These are phyloP conservation scores for Chaetophractus vellerosus DNA, from an alignment of 2,797 vertebrate species.

Conservation along the genomic window DNA sequence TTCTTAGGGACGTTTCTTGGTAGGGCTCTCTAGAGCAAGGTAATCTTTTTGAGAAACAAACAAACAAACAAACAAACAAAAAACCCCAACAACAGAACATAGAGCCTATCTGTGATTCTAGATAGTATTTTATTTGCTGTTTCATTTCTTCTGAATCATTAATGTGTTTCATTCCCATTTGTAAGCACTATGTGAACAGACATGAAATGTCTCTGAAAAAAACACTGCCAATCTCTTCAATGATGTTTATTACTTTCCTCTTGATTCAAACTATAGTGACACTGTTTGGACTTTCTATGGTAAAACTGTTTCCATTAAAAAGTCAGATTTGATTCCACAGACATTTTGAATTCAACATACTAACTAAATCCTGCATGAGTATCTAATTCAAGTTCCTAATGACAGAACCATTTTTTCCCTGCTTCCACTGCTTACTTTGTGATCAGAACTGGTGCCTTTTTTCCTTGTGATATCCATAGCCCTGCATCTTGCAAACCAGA, in stretches of 20 bases:
- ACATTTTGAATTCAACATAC: slow-evolving; percentile 79
- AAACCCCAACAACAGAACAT: slow-evolving; percentile 57
- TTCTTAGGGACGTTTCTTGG: slow-evolving; percentile 67
- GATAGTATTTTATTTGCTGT: slow-evolving; percentile 38
- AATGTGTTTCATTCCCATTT: slow-evolving; percentile 64
- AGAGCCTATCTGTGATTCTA: slow-evolving; percentile 70
- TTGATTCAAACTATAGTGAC: slow-evolving; percentile 24
- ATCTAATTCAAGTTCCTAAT: slow-evolving; percentile 91
- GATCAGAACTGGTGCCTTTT: slow-evolving; percentile 88
- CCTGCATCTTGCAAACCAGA: not conserved
- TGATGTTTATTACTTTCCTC: slow-evolving; percentile 39
- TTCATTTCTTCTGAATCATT: slow-evolving; percentile 75
- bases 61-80: no score
- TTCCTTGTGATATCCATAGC: slow-evolving; percentile 79
- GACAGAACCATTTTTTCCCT: slow-evolving; percentile 89
- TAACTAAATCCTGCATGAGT: slow-evolving; percentile 87
- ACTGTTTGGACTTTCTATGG: slow-evolving; percentile 37
- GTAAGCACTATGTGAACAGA: slow-evolving; percentile 54
- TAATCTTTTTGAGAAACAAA: slow-evolving; percentile 77
- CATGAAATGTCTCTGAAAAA: slow-evolving; percentile 65
- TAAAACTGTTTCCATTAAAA: slow-evolving; percentile 63
- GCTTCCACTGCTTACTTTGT: slow-evolving; percentile 89
- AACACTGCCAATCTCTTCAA: not conserved
- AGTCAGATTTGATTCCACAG: not conserved
- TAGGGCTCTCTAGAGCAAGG: slow-evolving; percentile 68